Percentiles rank a stretch among this genome's conserved stretches.
These are phyloP conservation scores for Polietes domitor DNA, from an alignment of 2,888 invertebrate species.

Conservation along the genomic window DNA sequence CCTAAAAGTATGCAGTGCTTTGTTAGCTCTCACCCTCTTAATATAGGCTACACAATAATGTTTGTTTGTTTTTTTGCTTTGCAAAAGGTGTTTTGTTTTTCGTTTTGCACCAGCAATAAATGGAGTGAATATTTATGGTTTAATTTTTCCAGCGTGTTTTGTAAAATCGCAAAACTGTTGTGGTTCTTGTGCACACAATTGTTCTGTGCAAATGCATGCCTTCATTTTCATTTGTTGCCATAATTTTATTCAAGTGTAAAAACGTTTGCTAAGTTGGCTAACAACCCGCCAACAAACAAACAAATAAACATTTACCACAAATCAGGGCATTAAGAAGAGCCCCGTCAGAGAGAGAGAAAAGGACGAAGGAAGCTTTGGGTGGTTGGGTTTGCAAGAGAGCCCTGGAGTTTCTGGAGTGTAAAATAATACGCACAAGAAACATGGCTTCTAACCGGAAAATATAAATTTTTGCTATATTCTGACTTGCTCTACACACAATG, in stretches of 20 bases:
- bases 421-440: neutral
- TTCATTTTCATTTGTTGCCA: slow-evolving; percentile 21
- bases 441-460: neutral
- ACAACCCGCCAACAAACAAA: slow-evolving; percentile 32
- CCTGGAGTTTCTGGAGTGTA: neutral
- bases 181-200: slow-evolving; percentile 53
- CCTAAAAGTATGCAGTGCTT: slow-evolving; percentile 19
- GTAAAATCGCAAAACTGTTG: slow-evolving; percentile 47
- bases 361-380: neutral
- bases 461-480: neutral
- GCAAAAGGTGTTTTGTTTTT: slow-evolving; percentile 36
- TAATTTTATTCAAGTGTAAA: slow-evolving; percentile 59
- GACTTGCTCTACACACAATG: neutral
- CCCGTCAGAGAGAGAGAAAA: neutral
- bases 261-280: slow-evolving; percentile 57
- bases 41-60: slow-evolving; percentile 51
- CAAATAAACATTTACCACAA: slow-evolving; percentile 13
- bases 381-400: neutral
- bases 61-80: slow-evolving; percentile 47
- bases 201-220: slow-evolving; percentile 7
- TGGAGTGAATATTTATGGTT: too few relatives aligned
- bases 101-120: too few relatives aligned
- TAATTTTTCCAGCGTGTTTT: slow-evolving; percentile 43
- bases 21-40: slow-evolving; percentile 45
- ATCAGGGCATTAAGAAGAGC: neutral